Evolutionary conservation across 2,797 vertebrate species (phyloP).

Genomic region (Sciaenops ocellatus): DNA sequence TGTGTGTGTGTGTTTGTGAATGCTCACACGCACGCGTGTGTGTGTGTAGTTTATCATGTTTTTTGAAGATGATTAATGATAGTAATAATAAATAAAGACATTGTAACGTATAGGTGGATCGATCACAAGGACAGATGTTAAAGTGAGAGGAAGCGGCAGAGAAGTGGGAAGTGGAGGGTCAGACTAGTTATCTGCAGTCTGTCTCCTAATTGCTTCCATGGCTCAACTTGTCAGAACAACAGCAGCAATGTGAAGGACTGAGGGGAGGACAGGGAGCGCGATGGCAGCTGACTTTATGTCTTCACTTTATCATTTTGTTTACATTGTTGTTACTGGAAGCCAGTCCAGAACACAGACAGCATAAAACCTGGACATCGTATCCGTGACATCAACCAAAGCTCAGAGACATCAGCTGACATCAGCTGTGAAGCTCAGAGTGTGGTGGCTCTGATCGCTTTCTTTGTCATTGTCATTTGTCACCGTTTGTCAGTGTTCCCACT

Average conservation of each 20-base stretch:
- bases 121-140: constrained; percentile 32
- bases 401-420: no score
- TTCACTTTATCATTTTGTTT: constrained; percentile 23
- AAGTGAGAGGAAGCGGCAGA: constrained; percentile 46
- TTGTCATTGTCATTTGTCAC: no score
- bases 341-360: no score
- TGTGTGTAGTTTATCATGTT: no score
- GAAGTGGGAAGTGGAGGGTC: constrained; percentile 44
- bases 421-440: no score
- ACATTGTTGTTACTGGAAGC: no score
- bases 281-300: constrained; percentile 29
- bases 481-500: no score
- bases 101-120: not conserved
- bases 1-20: constrained; percentile 18
- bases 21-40: not conserved
- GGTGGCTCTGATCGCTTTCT: not conserved
- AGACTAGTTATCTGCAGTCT: constrained; percentile 45
- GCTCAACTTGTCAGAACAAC: constrained; percentile 65
- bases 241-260: constrained; percentile 52
- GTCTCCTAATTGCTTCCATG: constrained; percentile 68
- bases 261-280: constrained; percentile 32
- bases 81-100: not conserved
- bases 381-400: no score
- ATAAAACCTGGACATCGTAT: no score
- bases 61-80: not conserved